These are phyloP conservation scores for Dendrolimus pini DNA, from an alignment of 2,888 invertebrate species.

Conservation along the genomic window DNA sequence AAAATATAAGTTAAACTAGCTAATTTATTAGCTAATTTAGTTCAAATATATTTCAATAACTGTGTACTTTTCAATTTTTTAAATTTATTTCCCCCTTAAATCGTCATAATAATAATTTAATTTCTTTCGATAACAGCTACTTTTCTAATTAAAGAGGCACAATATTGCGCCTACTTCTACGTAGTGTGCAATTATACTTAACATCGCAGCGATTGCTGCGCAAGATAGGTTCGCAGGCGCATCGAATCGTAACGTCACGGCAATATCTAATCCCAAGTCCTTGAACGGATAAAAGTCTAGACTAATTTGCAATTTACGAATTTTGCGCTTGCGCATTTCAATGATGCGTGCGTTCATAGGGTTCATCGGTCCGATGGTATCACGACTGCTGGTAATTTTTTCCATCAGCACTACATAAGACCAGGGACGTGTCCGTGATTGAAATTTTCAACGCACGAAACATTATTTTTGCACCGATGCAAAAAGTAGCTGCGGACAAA, in stretches of 20 bases:
- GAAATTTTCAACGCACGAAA: slow-evolving; percentile 64
- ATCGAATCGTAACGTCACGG: slow-evolving; percentile 38
- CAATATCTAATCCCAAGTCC: slow-evolving; percentile 38
- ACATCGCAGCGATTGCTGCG: slow-evolving; percentile 7
- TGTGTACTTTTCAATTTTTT: no score
- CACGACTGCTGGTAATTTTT: slow-evolving; percentile 37
- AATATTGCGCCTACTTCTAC: slow-evolving; percentile 34
- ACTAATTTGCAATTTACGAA: slow-evolving; percentile 63
- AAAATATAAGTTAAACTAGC: no score
- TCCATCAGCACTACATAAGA: slow-evolving; percentile 33
- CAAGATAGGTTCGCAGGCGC: slow-evolving; percentile 37
- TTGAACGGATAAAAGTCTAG: slow-evolving; percentile 64
- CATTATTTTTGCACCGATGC: slow-evolving; percentile 56
- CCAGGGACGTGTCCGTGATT: slow-evolving; percentile 45
- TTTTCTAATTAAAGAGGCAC: no score
- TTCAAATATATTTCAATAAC: no score
- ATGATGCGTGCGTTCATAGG: slow-evolving; percentile 56
- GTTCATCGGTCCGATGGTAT: slow-evolving; percentile 62
- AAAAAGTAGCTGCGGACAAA: slow-evolving; percentile 45
- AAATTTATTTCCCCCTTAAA: no score
- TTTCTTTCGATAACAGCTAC: no score
- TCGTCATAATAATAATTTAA: no score
- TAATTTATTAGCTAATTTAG: no score
- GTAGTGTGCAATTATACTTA: slow-evolving; percentile 34
- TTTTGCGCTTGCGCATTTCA: slow-evolving; percentile 65